Evolutionary conservation across 1,140 invertebrate genomes (phyloP).

Genomic region (Leguminivora glycinivorella): DNA sequence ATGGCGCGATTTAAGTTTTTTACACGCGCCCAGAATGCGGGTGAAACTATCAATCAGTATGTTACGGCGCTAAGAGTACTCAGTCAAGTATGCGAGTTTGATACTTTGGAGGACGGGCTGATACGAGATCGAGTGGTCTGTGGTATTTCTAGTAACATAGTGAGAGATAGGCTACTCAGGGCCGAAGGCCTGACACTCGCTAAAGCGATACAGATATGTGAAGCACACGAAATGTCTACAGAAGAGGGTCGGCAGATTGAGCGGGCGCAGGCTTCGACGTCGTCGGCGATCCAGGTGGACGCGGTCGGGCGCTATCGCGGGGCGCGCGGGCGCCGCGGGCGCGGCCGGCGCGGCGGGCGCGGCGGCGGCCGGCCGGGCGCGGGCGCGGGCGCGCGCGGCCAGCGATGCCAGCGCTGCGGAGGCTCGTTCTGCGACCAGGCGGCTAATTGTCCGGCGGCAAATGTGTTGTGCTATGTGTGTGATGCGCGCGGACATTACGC

Average conservation of each 20-base stretch:
- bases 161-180: conserved; percentile 32
- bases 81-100: conserved; percentile 32
- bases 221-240: conserved; percentile 31
- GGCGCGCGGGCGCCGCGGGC: no score
- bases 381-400: no score
- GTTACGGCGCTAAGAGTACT: conserved; percentile 30
- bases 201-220: conserved; percentile 32
- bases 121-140: conserved; percentile 35
- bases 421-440: no score
- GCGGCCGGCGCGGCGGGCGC: no score
- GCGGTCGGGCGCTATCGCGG: no score
- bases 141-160: conserved; percentile 25
- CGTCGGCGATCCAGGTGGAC: conserved; percentile 17
- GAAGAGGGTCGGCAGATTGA: conserved; percentile 34
- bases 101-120: conserved; percentile 19
- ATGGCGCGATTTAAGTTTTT: conserved; percentile 32
- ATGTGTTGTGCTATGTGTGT: no score
- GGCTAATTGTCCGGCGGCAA: no score
- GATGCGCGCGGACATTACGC: no score
- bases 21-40: conserved; percentile 22
- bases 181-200: conserved; percentile 32
- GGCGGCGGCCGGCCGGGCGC: no score
- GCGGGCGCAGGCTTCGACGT: conserved; percentile 2
- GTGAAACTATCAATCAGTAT: conserved; percentile 33
- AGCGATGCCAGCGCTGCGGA: no score